These are phyloP conservation scores for Cottus gobio DNA, from an alignment of 2,113 vertebrate species.

Conservation along the genomic window DNA sequence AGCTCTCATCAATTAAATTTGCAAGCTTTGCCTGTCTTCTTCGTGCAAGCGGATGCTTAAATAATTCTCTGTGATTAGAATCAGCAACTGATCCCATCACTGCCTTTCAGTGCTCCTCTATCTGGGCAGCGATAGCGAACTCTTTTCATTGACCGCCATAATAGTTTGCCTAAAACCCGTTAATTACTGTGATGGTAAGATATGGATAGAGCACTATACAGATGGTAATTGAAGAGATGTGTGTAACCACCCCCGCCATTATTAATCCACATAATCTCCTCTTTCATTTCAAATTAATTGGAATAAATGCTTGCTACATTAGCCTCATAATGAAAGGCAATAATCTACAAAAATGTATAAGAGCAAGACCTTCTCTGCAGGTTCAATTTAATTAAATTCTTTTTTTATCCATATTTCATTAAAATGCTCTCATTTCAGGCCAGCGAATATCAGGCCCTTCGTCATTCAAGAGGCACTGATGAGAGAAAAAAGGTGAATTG, in stretches of 20 bases:
- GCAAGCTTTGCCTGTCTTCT: neutral
- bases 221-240: conserved; percentile 72
- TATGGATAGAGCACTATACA: conserved; percentile 54
- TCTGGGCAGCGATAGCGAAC: conserved; percentile 28
- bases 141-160: conserved; percentile 50
- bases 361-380: conserved; percentile 85
- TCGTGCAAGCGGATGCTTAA: neutral
- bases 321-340: conserved; percentile 89
- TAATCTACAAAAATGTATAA: conserved; percentile 87
- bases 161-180: conserved; percentile 59
- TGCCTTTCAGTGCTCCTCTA: conserved; percentile 37
- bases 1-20: conserved; percentile 33
- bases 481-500: conserved; percentile 57
- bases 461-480: conserved; percentile 74
- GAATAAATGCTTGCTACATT: conserved; percentile 94
- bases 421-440: conserved; percentile 85
- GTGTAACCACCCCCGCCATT: conserved; percentile 85
- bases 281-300: conserved; percentile 92
- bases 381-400: conserved; percentile 93
- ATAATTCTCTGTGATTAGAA: conserved; percentile 43
- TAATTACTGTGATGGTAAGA: conserved; percentile 76
- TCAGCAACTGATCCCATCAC: conserved; percentile 44
- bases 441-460: conserved; percentile 83
- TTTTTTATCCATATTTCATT: conserved; percentile 92
- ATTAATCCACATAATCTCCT: conserved; percentile 90